Conservation (phyloP, 2,113 vertebrate genomes). For the Rattus rattus region DNA sequence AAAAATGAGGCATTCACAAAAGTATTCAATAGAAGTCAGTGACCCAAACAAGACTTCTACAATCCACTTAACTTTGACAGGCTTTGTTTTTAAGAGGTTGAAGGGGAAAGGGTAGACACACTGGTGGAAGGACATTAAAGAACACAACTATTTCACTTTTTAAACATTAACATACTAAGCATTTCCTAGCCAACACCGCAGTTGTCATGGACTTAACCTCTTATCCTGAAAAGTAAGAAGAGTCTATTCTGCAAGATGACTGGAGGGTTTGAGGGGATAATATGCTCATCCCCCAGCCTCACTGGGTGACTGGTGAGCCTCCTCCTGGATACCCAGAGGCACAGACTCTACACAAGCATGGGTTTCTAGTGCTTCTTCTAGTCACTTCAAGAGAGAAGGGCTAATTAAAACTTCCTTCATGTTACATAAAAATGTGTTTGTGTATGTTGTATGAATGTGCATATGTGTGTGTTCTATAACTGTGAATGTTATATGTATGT, state of each 20-base stretch:
- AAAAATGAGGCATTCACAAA: slow-evolving; percentile 29
- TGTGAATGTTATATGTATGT: not conserved
- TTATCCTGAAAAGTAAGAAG: not conserved
- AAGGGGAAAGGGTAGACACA: not conserved
- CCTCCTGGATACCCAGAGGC: not conserved
- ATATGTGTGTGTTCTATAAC: no score
- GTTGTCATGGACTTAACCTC: not conserved
- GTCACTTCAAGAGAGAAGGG: not conserved
- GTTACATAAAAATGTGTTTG: not conserved
- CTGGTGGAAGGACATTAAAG: not conserved
- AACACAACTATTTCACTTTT: not conserved
- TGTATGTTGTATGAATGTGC: not conserved
- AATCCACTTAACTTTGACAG: not conserved
- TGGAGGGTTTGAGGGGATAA: not conserved
- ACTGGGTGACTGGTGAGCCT: not conserved
- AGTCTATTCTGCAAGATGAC: not conserved
- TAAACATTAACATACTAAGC: not conserved
- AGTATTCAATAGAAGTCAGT: slow-evolving; percentile 7
- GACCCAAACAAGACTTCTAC: slow-evolving; percentile 14
- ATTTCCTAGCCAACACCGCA: not conserved
- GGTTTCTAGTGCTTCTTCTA: not conserved
- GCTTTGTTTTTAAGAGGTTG: not conserved
- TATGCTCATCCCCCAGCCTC: not conserved
- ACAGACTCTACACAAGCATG: not conserved
- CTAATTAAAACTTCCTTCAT: not conserved